Evolutionary conservation across 2,888 invertebrate genomes (phyloP), one percentile per base, ranked within the genome.

Genomic region (Melanophora roralis): DNA sequence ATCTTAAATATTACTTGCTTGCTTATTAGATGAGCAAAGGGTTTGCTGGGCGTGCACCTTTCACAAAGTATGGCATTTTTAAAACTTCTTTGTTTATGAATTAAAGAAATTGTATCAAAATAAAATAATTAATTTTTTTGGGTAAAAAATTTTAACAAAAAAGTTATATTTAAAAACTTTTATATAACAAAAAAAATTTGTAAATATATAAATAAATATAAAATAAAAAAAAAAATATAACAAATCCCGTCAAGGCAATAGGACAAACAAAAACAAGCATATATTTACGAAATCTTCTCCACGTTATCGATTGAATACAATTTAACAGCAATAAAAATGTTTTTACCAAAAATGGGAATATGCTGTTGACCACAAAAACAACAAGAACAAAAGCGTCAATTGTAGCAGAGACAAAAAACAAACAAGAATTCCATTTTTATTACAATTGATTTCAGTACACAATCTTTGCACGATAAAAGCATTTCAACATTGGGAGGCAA

Each of bases 321-420:
- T 73, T 78, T 78, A 73, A 45, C 73, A 78, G 78, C 78, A 78
- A 78, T 78, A 78, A 78, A 73, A 78, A 62, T 72, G 73, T 62
- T 78, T 65, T 73, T 78, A 72, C 78, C 78, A 73, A 78, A 78
- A 73, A 78, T 78, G 78, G 78, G 6, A 53, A 68, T 72, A 65
- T 72, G 53, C 47, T 72, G 65, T 55, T 73, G 67, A 71, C 76
- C 71, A 51, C 71, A 69, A 64, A 47, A 62, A 40, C 49, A 62
- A n/a, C 6, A 27, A 27, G 4, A n/a, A n/a, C n/a, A n/a, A n/a
- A n/a, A n/a, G n/a, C n/a, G n/a, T n/a, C 32, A 60, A 21, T n/a
- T 38, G 12, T 14, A 51, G n/a, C n/a, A 49, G 19, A 16, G 32
- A 32, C 12, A 9, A 43, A 23, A n/a, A 73, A 19, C 16, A 64